Evolutionary conservation across 2,113 vertebrate species (phyloP), one percentile per base, ranked within the genome.

Genomic region (Oreochromis aureus): DNA sequence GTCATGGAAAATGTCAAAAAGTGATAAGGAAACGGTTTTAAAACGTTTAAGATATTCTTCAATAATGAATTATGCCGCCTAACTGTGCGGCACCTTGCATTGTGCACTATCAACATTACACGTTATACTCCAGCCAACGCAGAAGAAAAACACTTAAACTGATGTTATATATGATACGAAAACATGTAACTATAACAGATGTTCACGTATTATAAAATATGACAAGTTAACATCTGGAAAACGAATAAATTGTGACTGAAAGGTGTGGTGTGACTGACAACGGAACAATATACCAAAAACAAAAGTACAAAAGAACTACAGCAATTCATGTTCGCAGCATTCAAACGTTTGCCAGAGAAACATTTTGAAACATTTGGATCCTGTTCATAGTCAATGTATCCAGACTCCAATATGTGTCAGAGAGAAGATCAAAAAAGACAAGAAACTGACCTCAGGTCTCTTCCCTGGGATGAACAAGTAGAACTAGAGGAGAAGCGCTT

Each of bases 361-460:
- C 59, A 63, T 19, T 34, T 63, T 4, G 34, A 63, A 63, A 63
- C 30, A 63, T 36, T 63, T 63, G 30, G 59, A 36, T 63, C 30
- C 59, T 63, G 11, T 63, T 0, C 30, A 63, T 63, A 18, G 30
- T 11, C 59, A 34, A 16, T 63, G 30, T 34, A 19, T 34, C 30
- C 59, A 61, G 27, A 4, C 58, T 59, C 19, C 51, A n/a, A 54
- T 9, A 53, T 1, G 56, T 59, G 27, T 59, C 27, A 59, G 30
- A 0, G 30, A 63, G 9, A 63, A 63, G 55, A 56, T 27, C 55
- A 1, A 56, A 27, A 56, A 27, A 27, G 22, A 4, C 54, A 27
- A 56, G 11, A 56, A 13, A 24, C 7, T 56, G 22, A 63, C 59
- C 59, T 0, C 59, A 34, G 5, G 30, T 6, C 0, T 2, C 16